A percentile compares a stretch with the other conserved stretches of the same genome.
These are phyloP conservation scores for Carcina quercana DNA, from an alignment of 2,888 invertebrate species.

Conservation along the genomic window DNA sequence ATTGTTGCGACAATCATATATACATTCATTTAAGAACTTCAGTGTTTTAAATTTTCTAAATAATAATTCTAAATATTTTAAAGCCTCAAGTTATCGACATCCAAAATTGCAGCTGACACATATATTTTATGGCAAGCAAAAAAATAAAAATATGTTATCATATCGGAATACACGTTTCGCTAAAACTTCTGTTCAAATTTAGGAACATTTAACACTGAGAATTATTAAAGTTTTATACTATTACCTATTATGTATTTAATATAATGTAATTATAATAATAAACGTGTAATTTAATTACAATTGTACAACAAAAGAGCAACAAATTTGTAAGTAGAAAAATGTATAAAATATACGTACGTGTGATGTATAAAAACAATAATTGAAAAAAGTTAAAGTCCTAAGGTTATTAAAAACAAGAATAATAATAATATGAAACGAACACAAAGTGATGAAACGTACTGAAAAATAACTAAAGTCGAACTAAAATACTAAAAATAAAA, in stretches of 20 bases:
- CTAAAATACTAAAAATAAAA: conserved; percentile 51
- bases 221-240: conserved; percentile 61
- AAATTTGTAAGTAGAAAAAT: conserved; percentile 34
- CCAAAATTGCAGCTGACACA: conserved; percentile 37
- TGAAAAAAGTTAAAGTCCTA: conserved; percentile 17
- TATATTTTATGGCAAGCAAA: conserved; percentile 64
- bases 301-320: conserved; percentile 50
- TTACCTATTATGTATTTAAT: conserved; percentile 54
- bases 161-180: conserved; percentile 39
- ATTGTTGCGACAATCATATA: too few relatives aligned
- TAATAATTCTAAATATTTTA: too few relatives aligned
- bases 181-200: conserved; percentile 65
- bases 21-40: too few relatives aligned
- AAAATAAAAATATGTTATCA: conserved; percentile 30
- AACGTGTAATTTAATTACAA: conserved; percentile 48
- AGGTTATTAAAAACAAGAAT: conserved; percentile 41
- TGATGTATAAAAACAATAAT: conserved; percentile 23
- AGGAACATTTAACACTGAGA: conserved; percentile 74
- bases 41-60: too few relatives aligned
- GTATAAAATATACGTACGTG: conserved; percentile 25
- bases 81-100: too few relatives aligned
- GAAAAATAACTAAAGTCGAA: conserved; percentile 46
- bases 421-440: conserved; percentile 47
- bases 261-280: conserved; percentile 26
- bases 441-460: conserved; percentile 55